Evolutionary conservation across 2,113 vertebrate species (phyloP).

Genomic region (Ellobius talpinus): DNA sequence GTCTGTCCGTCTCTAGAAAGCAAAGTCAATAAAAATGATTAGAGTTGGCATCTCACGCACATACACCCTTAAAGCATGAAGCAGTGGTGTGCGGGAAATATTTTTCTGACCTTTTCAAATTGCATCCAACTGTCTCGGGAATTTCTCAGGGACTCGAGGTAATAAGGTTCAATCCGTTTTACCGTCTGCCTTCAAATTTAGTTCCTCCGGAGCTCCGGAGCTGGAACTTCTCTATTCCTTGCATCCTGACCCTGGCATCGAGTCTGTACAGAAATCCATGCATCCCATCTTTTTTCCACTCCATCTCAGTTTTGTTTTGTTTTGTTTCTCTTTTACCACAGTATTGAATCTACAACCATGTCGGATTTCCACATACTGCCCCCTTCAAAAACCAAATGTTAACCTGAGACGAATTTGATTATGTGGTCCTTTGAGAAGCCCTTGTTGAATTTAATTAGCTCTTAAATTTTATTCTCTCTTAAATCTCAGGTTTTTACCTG

Average conservation of each 20-base stretch:
- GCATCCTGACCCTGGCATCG: slow-evolving; percentile 86
- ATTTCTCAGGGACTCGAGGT: slow-evolving; percentile 90
- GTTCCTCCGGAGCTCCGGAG: slow-evolving; percentile 84
- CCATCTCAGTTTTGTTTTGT: background rate
- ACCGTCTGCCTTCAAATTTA: slow-evolving; percentile 89
- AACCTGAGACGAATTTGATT: slow-evolving; percentile 84
- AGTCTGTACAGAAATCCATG: slow-evolving; percentile 87
- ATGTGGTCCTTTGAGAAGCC: slow-evolving; percentile 84
- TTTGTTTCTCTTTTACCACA: slow-evolving; percentile 72
- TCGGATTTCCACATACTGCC: slow-evolving; percentile 83
- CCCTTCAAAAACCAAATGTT: slow-evolving; percentile 84
- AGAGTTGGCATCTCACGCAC: slow-evolving; percentile 87
- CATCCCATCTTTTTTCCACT: slow-evolving; percentile 83
- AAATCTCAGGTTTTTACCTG: slow-evolving; percentile 82
- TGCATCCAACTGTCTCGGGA: slow-evolving; percentile 90
- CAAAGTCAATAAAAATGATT: slow-evolving; percentile 90
- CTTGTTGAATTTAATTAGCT: slow-evolving; percentile 88
- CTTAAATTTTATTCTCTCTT: slow-evolving; percentile 86
- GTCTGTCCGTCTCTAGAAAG: slow-evolving; percentile 87
- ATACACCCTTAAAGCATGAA: slow-evolving; percentile 88
- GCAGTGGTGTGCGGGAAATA: slow-evolving; percentile 86
- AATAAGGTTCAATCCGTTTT: slow-evolving; percentile 92
- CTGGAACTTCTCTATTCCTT: slow-evolving; percentile 88
- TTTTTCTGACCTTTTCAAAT: slow-evolving; percentile 91
- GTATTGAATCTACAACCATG: slow-evolving; percentile 86